Conservation (phyloP, 37 sponge, comb jelly and placozoan species). For the Beroe ovata region DNA sequence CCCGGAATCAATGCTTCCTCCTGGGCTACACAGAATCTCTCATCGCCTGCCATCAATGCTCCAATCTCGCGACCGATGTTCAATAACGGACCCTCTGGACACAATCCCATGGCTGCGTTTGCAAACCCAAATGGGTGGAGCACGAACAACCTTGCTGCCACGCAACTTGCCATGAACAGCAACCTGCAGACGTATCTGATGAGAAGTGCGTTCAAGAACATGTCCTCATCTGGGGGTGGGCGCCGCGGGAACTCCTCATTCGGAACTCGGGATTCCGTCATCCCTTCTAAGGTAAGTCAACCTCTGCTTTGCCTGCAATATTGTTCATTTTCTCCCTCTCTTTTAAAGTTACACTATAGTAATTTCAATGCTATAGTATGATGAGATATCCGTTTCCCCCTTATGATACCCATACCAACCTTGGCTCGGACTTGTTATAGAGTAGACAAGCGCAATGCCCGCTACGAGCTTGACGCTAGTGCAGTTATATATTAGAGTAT, state of each 20-base stretch:
- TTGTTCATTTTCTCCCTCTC: too few relatives aligned
- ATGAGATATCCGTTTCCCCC: too few relatives aligned
- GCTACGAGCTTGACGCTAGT: not conserved
- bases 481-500: not conserved
- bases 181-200: constrained; percentile 54
- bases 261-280: constrained; percentile 31
- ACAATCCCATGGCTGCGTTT: constrained; percentile 47
- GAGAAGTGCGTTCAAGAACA: constrained; percentile 52
- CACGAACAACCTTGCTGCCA: constrained; percentile 37
- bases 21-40: constrained; percentile 53
- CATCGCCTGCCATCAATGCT: constrained; percentile 10
- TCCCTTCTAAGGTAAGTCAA: constrained; percentile 36
- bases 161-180: constrained; percentile 21
- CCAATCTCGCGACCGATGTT: constrained; percentile 44
- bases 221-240: constrained; percentile 18
- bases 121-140: constrained; percentile 34
- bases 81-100: constrained; percentile 31
- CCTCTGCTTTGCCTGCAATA: too few relatives aligned
- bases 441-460: too few relatives aligned
- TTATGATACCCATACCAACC: too few relatives aligned
- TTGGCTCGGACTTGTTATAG: too few relatives aligned
- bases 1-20: constrained; percentile 52
- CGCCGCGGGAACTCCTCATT: not conserved
- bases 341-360: too few relatives aligned
- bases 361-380: too few relatives aligned